phyloP scores from a whole-genome alignment of 2,888 invertebrate genomes.

The Seira sanloemensis region DNA sequence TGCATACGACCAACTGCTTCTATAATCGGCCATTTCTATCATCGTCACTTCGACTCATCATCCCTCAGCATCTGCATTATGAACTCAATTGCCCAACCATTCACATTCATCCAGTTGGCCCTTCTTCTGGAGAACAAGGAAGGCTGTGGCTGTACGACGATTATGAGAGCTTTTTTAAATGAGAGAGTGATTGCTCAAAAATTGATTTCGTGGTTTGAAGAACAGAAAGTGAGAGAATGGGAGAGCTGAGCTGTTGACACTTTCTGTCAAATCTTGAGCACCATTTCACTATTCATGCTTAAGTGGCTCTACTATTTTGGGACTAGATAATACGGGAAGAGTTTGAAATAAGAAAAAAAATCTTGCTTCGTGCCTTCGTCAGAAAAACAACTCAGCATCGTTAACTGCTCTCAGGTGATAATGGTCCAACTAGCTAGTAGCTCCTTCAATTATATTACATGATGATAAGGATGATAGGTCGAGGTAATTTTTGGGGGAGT shows the following conservation, averaged over 20 bases:
- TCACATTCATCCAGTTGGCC: no score
- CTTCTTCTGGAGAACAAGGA: no score
- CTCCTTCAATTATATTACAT: no score
- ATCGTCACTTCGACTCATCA: no score
- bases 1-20: no score
- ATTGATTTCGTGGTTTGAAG: conserved; percentile 12
- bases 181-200: conserved; percentile 32
- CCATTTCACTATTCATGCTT: conserved; percentile 7
- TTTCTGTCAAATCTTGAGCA: conserved; percentile 55
- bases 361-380: conserved; percentile 17
- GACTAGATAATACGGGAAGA: not conserved
- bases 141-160: no score
- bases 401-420: conserved; percentile 10
- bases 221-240: not conserved
- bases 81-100: no score
- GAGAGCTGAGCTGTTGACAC: conserved; percentile 45
- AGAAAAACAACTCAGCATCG: not conserved
- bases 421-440: not conserved
- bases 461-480: no score
- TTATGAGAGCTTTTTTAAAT: conserved; percentile 12
- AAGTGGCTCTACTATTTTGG: conserved; percentile 29
- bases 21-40: no score
- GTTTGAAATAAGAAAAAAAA: conserved; percentile 2
- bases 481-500: no score
- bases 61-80: no score